Conservation (phyloP, 2,797 vertebrate species). For the Tolypeutes matacus region DNA sequence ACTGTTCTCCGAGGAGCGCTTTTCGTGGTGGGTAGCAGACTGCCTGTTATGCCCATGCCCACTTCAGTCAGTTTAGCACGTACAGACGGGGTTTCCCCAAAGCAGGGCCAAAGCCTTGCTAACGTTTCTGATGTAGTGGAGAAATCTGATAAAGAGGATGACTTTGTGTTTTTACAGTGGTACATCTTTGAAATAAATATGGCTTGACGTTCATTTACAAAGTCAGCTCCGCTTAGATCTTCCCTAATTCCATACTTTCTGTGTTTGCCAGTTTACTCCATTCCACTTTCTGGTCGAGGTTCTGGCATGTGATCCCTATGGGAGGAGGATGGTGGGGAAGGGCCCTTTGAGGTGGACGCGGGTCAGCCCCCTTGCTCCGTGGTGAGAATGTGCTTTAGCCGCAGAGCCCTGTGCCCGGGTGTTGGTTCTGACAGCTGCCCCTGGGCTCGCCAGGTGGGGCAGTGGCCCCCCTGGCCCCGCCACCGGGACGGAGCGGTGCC, state of each 20-base stretch:
- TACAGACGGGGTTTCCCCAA: background rate
- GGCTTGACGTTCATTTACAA: background rate
- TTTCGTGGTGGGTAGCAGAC: too few relatives aligned
- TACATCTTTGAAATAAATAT: background rate
- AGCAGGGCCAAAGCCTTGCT: background rate
- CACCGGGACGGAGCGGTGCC: too few relatives aligned
- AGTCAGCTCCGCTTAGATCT: background rate
- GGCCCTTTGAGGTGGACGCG: background rate
- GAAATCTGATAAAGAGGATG: background rate
- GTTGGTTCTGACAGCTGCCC: too few relatives aligned
- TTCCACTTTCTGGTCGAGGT: background rate
- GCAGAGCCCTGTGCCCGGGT: too few relatives aligned
- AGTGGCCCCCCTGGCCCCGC: too few relatives aligned
- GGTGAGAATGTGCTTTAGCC: too few relatives aligned
- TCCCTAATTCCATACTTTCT: conserved; percentile 7
- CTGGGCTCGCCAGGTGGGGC: too few relatives aligned
- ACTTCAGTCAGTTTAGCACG: background rate
- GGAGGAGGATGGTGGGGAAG: background rate
- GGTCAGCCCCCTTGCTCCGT: background rate
- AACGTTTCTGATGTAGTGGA: conserved; percentile 19
- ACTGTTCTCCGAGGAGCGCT: too few relatives aligned
- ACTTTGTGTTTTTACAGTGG: background rate
- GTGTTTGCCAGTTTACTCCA: background rate
- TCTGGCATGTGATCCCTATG: background rate
- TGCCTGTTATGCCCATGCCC: conserved; percentile 7